These are phyloP conservation scores for Nibea albiflora DNA, from an alignment of 2,113 vertebrate species.

Conservation along the genomic window DNA sequence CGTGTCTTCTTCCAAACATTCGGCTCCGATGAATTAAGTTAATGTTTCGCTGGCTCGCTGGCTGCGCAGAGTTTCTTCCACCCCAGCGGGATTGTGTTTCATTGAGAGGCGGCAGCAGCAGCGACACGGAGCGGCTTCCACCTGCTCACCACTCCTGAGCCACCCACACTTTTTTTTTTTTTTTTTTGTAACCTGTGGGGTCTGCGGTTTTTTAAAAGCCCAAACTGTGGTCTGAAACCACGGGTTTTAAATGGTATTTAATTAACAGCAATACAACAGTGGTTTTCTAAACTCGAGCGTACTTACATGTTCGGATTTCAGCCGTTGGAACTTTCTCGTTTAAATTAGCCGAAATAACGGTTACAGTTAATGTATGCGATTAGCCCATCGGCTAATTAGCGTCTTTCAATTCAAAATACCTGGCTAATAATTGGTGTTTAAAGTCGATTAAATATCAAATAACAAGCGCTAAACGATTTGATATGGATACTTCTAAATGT, in stretches of 20 bases:
- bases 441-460: too few species aligned
- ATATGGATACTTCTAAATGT: background rate
- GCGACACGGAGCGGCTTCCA: slow-evolving; percentile 80
- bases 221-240: slow-evolving; percentile 1
- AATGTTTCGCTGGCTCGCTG: slow-evolving; percentile 35
- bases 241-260: background rate
- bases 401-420: background rate
- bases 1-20: background rate
- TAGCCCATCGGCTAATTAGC: background rate
- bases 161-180: slow-evolving; percentile 64
- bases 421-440: background rate
- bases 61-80: slow-evolving; percentile 53
- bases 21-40: slow-evolving; percentile 61
- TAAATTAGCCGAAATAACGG: slow-evolving; percentile 11
- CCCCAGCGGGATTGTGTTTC: slow-evolving; percentile 60
- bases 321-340: background rate
- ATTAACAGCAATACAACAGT: background rate
- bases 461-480: background rate
- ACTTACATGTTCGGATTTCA: slow-evolving; percentile 68
- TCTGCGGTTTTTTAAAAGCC: background rate
- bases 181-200: slow-evolving; percentile 9
- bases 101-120: slow-evolving; percentile 68
- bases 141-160: slow-evolving; percentile 70
- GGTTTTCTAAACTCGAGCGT: background rate
- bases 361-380: background rate